Evolutionary conservation across 2,113 vertebrate genomes (phyloP), one percentile per base, ranked within the genome.

Genomic region (Pelusios castaneus): DNA sequence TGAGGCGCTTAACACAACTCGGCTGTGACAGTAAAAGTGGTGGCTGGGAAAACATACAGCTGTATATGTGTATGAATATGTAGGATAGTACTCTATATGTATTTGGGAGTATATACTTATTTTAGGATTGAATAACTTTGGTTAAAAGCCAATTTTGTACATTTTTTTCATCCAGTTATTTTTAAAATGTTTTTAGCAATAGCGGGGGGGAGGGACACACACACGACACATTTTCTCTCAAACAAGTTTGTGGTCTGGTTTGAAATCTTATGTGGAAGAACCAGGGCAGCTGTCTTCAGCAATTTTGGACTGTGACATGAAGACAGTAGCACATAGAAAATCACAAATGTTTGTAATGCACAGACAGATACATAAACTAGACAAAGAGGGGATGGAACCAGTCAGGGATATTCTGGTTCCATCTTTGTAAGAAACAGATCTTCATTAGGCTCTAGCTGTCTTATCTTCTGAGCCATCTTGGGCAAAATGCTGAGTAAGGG

Each of bases 11-110:
- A 4, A 52, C 3, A 10, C 13, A 27, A 6, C 51, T 80, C 3
- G 38, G 24, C 87, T 75, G 1, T 29, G n/a, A 25, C 22, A 63
- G 13, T 38, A 84, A 49, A 27, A 84, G 3, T 85, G 12, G 58
- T 29, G 5, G 2, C 55, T 85, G 82, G 31, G 34, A 88, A 84
- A 92, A 79, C 0, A 2, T 2, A 5, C 75, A 13, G 6, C 73
- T 58, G 5, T 1, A 31, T 31, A 5, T 41, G 19, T 73, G 41
- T 43, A 25, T 58, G 56, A 9, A 29, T 58, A 0, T 5, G 19
- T 31, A 55, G 2, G 41, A 22, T 7, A 79, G 6, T 8, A 79
- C 4, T 2, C 12, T 9, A 2, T 31, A 87, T 19, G 0, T 16
- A 6, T 31, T 16, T 29, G n/a, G 21, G 38, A 43, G 70, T 49